phyloP scores from a whole-genome alignment of 2,113 vertebrate species.

The Cebidichthys violaceus region DNA sequence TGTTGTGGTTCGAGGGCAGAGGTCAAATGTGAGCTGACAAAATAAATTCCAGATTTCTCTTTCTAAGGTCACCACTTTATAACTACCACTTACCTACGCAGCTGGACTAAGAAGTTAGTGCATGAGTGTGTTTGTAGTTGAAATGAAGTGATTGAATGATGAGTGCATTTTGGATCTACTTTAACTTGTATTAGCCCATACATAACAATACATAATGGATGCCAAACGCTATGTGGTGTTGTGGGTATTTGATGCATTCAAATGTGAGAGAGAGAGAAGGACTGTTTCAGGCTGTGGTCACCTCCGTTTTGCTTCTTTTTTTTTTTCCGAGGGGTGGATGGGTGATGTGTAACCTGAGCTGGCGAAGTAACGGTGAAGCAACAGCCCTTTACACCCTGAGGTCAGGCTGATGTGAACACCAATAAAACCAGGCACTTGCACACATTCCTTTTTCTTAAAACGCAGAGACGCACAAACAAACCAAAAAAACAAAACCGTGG shows the following conservation, averaged over 20 bases:
- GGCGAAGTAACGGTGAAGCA: constrained; percentile 69
- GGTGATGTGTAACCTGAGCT: constrained; percentile 68
- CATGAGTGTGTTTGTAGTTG: not conserved
- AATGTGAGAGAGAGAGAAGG: constrained; percentile 2
- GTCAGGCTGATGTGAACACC: constrained; percentile 75
- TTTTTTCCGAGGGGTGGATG: constrained; percentile 35
- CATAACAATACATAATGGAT: constrained; percentile 44
- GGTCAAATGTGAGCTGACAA: constrained; percentile 10
- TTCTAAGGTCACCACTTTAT: not conserved
- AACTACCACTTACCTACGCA: not conserved
- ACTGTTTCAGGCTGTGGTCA: constrained; percentile 26
- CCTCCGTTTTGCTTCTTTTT: constrained; percentile 26
- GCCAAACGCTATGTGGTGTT: constrained; percentile 60
- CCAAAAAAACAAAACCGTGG: constrained; percentile 4
- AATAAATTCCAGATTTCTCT: constrained; percentile 4
- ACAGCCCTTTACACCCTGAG: constrained; percentile 70
- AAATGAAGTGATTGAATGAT: constrained; percentile 6
- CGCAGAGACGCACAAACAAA: constrained; percentile 22
- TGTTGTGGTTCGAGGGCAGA: constrained; percentile 6
- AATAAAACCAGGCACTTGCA: constrained; percentile 66
- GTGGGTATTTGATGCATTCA: constrained; percentile 42
- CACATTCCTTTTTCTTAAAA: constrained; percentile 58
- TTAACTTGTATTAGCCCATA: constrained; percentile 53
- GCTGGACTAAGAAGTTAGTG: not conserved
- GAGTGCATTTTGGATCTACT: constrained; percentile 41